These are phyloP conservation scores for Myrmecophaga tridactyla DNA, from an alignment of 2,113 vertebrate genomes.

Conservation along the genomic window DNA sequence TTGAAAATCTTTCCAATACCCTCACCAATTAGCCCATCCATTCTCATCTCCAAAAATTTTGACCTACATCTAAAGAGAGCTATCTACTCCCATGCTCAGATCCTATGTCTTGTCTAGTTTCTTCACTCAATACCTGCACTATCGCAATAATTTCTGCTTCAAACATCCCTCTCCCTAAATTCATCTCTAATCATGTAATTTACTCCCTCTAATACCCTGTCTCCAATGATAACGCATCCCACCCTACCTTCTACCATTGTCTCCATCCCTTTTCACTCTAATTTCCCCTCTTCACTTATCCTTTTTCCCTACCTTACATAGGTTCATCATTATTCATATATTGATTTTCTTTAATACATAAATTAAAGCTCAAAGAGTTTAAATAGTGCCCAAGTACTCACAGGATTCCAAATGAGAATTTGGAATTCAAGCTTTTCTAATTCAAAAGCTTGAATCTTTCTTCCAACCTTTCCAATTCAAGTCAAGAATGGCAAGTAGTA, in stretches of 20 bases:
- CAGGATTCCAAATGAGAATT: neutral
- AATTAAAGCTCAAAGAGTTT: neutral
- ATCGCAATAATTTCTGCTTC: neutral
- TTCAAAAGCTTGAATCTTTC: neutral
- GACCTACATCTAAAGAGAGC: neutral
- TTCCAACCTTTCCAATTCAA: neutral
- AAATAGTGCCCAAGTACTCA: neutral
- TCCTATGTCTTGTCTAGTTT: accelerated
- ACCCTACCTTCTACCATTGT: too few species aligned
- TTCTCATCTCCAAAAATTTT: neutral
- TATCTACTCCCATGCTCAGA: too few species aligned
- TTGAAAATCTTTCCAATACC: neutral
- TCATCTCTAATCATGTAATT: neutral
- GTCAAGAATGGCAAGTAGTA: neutral
- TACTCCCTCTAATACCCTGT: neutral
- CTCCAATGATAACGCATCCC: neutral
- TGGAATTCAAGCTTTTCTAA: too few species aligned
- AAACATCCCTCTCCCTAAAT: neutral
- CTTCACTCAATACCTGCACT: neutral
- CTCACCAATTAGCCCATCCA: neutral
- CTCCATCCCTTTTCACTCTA: neutral
- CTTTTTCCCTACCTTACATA: neutral
- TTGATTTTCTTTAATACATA: neutral
- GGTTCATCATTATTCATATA: neutral
- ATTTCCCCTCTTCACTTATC: neutral